A percentile compares a stretch with the other conserved stretches of the same genome.
These are phyloP conservation scores for Craterocephalus amniculus DNA, from an alignment of 2,797 vertebrate genomes.

Conservation along the genomic window DNA sequence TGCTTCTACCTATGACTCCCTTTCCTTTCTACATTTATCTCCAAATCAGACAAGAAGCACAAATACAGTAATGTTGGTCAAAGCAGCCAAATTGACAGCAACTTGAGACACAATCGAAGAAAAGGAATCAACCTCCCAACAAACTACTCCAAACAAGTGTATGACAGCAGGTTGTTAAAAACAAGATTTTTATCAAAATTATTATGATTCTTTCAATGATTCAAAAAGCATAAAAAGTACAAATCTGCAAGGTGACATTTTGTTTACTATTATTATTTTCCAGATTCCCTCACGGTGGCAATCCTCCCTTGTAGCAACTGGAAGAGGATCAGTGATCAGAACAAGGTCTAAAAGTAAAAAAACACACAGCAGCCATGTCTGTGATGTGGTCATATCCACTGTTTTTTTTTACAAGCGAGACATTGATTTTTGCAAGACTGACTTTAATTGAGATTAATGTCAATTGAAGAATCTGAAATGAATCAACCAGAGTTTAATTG, in stretches of 20 bases:
- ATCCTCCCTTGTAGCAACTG: slow-evolving; percentile 56
- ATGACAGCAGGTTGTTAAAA: slow-evolving; percentile 73
- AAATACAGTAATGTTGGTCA: slow-evolving; percentile 70
- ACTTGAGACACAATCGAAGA: slow-evolving; percentile 75
- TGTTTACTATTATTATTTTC: slow-evolving; percentile 31
- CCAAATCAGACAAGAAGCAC: slow-evolving; percentile 80
- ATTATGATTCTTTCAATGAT: not conserved
- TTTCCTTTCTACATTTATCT: slow-evolving; percentile 23
- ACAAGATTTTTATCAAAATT: not conserved
- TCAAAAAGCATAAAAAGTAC: not conserved
- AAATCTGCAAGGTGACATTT: slow-evolving; percentile 3
- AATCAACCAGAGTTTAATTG: not conserved
- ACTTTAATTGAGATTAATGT: not conserved
- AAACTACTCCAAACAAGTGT: slow-evolving; percentile 65
- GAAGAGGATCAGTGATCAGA: not conserved
- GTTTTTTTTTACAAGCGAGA: not conserved
- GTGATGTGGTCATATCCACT: not conserved
- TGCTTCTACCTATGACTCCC: not conserved
- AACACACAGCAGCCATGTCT: not conserved
- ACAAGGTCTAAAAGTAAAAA: slow-evolving; percentile 4
- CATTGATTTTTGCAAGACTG: slow-evolving; percentile 8
- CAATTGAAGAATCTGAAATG: not conserved
- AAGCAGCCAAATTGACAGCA: slow-evolving; percentile 74
- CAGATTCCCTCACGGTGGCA: slow-evolving; percentile 73
- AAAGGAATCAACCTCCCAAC: slow-evolving; percentile 64